A percentile compares a stretch with the other conserved stretches of the same genome.
These are phyloP conservation scores for Rhyacichthys aspro DNA, from an alignment of 2,797 vertebrate species.

Conservation along the genomic window DNA sequence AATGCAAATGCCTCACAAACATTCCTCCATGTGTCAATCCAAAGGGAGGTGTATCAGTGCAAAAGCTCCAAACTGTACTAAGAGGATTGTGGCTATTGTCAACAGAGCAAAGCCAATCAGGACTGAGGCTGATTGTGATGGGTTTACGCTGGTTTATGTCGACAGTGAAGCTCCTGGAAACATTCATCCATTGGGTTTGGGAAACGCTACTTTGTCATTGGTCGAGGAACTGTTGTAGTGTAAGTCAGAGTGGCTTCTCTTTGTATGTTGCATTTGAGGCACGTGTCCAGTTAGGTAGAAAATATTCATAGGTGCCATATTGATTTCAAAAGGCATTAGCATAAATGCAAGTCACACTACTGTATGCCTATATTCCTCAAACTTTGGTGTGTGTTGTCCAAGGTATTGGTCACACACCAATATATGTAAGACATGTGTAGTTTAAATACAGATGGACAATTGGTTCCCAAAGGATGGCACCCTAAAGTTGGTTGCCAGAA, in stretches of 20 bases:
- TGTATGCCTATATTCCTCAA: not conserved
- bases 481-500: no score
- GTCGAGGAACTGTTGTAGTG: no score
- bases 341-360: slow-evolving; percentile 8
- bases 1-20: not conserved
- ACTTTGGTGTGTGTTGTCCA: no score
- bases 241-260: not conserved
- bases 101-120: slow-evolving; percentile 26
- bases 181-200: not conserved
- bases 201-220: not conserved
- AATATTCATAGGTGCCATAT: not conserved
- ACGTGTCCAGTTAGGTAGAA: not conserved
- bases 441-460: no score
- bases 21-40: not conserved
- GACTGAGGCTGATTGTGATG: slow-evolving; percentile 17
- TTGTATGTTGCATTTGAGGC: not conserved
- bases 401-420: slow-evolving; percentile 1
- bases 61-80: slow-evolving; percentile 23
- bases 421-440: slow-evolving; percentile 1
- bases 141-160: slow-evolving; percentile 17
- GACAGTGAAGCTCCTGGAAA: slow-evolving; percentile 14
- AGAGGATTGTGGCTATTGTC: slow-evolving; percentile 50
- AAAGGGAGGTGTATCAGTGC: slow-evolving; percentile 10
- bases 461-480: no score
- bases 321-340: slow-evolving; percentile 1